Evolutionary conservation across 2,113 vertebrate genomes (phyloP).

Genomic region (Lagopus leucura): DNA sequence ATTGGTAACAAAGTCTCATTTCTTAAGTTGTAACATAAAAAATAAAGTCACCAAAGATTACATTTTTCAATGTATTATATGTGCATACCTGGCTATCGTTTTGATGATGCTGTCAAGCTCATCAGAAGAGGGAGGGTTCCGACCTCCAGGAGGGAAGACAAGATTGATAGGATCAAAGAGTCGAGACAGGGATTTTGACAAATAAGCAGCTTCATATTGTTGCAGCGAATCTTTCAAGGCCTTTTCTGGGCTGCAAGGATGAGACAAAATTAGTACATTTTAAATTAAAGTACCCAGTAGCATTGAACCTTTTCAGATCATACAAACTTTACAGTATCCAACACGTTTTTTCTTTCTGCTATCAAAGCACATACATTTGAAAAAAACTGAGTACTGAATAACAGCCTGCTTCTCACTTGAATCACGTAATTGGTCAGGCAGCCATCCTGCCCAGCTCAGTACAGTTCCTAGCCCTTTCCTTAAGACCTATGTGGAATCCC

Average conservation of each 20-base stretch:
- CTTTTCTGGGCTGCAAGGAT: conserved; percentile 87
- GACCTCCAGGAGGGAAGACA: conserved; percentile 93
- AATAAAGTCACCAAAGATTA: background rate
- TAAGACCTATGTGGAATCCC: background rate
- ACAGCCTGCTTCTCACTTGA: background rate
- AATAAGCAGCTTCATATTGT: conserved; percentile 93
- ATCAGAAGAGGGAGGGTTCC: conserved; percentile 91
- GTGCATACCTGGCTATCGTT: conserved; percentile 87
- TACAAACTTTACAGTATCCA: background rate
- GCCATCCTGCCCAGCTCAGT: background rate
- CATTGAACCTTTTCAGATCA: background rate
- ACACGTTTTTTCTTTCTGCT: background rate
- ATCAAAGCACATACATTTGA: background rate
- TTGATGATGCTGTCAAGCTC: conserved; percentile 97
- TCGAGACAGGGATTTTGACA: conserved; percentile 96
- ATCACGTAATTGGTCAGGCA: background rate
- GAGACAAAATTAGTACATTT: conserved; percentile 26
- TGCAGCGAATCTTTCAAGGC: conserved; percentile 92
- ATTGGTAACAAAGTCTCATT: background rate
- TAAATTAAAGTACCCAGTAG: background rate
- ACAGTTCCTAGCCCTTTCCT: background rate
- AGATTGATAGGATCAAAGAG: conserved; percentile 99
- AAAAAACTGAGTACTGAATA: background rate
- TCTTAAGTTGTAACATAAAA: background rate
- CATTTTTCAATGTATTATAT: background rate